Base-by-base conservation (phyloP, 2,888 invertebrate species). In the Melangyna quadrimaculata region DNA sequence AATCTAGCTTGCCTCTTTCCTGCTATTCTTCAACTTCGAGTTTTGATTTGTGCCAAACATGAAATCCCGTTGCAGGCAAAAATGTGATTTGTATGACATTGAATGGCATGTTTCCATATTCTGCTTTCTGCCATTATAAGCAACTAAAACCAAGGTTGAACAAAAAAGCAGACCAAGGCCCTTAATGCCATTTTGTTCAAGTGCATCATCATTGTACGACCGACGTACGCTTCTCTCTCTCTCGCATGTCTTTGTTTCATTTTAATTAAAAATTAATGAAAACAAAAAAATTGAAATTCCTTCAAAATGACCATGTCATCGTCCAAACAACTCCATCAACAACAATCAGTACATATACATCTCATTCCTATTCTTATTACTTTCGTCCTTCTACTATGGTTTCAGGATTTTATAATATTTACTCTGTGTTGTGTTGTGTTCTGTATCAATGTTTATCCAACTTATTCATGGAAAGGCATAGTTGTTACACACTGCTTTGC, bases 231-330 rank as follows among this genome's bases (percentile, higher is more conserved):
- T 65, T 14, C n/a, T 43, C 9, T 27, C 4, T 40, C 24, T 12
- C 72, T 22, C 65, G 32, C 35, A 24, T 45, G 32, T 24, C 48
- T 61, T 22, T 43, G 32, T 71, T 78, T 61, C 35, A 19, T 78
- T 67, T 57, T 72, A 67, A 67, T 78, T 65, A 61, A 53, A 37
- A 63, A 51, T 71, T 48, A 65, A 40, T 72, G 63, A 45, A 71
- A n/a, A n/a, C n/a, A n/a, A 63, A 55, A 40, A 59, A 35, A 35
- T 27, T 45, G 67, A 35, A 19, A 48, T 65, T 65, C 29, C 29
- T 65, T 29, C 65, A 45, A 45, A 45, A 45, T 65, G 43, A 45
- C 65, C 67, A 19, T 29, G 5, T 63, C 32, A 22, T 4, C 43
- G n/a, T 27, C 24, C 40, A 45, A 37, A 29, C 59, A 32, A 19